Base-by-base conservation (phyloP, 2,797 vertebrate species). In the Pseudomugil tenellus region DNA sequence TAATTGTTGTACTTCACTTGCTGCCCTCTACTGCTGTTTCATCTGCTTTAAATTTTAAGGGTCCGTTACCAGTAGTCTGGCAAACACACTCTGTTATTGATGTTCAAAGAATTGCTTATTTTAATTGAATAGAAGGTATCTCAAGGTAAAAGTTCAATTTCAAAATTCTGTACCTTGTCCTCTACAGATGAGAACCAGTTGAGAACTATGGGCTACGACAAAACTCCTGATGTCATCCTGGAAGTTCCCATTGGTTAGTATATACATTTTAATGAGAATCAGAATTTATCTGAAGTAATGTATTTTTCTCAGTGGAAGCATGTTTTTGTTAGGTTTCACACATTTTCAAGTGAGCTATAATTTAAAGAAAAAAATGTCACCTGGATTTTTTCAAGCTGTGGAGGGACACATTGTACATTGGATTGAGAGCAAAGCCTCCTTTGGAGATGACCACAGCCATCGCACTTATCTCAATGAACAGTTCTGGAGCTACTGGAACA, bases 401-500 rank as follows among this genome's bases (percentile, higher is more conserved):
- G 98, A 99, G 87, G 98, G 97, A 54, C 98, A 97, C 83, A 93
- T 98, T 39, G 95, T 99, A 77, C 97, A 99, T 91, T 99, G 98
- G 98, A 98, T 99, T 74, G 98, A 99, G 93, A 99, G 98, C 93
- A 99, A 99, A 92, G 98, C 98, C 21, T 99, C 98, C 26, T 99
- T 99, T 12, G 98, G 98, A 83, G 98, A 99, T 80, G 96, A 98
- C 89, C 94, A 95, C 87, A 99, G 97, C 85, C 98, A 99, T 87
- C 95, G 94, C 57, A 94, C 94, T 21, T 98, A 99, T 85, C 94
- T 99, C 79, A 96, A 97, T 35, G 98, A 99, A 83, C 98, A 99
- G 84, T 99, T 99, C 90, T 99, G 98, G 98, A 99, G 98, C 92
- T 99, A 99, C 91, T 99, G 98, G 95, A 99, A 99, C 94, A 97